phyloP scores from a whole-genome alignment of 1,140 invertebrate species.

The Ceratina japonica region DNA sequence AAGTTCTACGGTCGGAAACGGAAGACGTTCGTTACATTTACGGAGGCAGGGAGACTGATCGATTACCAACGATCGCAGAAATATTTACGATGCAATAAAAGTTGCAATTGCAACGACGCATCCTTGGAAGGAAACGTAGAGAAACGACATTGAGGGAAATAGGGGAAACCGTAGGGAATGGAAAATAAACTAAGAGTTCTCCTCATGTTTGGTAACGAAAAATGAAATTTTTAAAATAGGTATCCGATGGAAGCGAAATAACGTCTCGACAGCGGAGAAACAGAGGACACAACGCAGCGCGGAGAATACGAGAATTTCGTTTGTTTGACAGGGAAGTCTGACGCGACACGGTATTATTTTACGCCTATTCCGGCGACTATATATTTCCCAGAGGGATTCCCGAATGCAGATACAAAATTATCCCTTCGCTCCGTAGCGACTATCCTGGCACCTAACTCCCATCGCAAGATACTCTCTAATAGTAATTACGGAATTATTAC shows the following conservation, averaged over 20 bases:
- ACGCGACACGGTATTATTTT: constrained; percentile 14
- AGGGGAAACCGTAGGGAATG: not conserved
- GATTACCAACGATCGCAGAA: constrained; percentile 34
- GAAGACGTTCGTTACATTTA: constrained; percentile 1
- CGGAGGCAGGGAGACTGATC: constrained; percentile 9
- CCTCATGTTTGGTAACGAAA: not conserved
- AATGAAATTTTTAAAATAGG: not conserved
- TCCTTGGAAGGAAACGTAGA: not conserved
- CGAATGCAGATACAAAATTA: constrained; percentile 25
- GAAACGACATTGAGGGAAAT: not conserved
- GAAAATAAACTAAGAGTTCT: constrained; percentile 3
- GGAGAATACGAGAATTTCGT: not conserved
- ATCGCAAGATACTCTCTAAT: not conserved
- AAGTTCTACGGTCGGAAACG: constrained; percentile 16
- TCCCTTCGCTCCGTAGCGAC: not conserved
- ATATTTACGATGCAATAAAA: constrained; percentile 43
- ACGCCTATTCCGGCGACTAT: not conserved
- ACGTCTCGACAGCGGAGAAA: not conserved
- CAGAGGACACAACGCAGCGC: not conserved
- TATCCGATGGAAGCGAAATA: not conserved
- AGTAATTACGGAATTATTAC: constrained; percentile 46
- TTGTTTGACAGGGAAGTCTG: constrained; percentile 21
- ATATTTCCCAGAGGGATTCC: not conserved
- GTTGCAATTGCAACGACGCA: constrained; percentile 17
- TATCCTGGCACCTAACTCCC: not conserved